A percentile compares a stretch with the other conserved stretches of the same genome.
These are phyloP conservation scores for Drosophila borborema DNA, from an alignment of 2,888 invertebrate species.

Conservation along the genomic window DNA sequence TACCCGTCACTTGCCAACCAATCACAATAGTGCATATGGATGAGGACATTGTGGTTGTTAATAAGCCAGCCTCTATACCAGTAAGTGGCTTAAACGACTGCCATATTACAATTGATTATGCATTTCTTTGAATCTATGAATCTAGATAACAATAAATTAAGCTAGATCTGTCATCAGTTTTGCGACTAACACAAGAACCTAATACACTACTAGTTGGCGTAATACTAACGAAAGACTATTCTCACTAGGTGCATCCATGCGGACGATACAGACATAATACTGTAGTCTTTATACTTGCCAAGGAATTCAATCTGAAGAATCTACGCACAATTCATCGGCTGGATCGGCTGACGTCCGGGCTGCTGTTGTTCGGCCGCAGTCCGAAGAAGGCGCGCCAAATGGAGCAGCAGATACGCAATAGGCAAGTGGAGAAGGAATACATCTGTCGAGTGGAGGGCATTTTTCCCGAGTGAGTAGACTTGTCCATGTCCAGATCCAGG, in stretches of 20 bases:
- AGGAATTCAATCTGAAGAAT: constrained; percentile 97
- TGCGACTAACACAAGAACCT: constrained; percentile 7
- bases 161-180: constrained; percentile 1
- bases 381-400: constrained; percentile 97
- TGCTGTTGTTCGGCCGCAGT: constrained; percentile 96
- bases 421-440: constrained; percentile 97
- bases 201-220: not conserved
- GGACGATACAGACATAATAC: constrained; percentile 99
- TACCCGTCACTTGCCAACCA: constrained; percentile 98
- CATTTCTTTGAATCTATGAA: constrained; percentile 14
- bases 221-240: not conserved
- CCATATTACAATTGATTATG: constrained; percentile 85
- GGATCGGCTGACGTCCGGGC: constrained; percentile 97
- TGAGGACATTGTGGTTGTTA: constrained; percentile 99
- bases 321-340: constrained; percentile 97
- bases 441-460: constrained; percentile 97
- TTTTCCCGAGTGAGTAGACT: constrained; percentile 93
- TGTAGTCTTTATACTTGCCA: constrained; percentile 97
- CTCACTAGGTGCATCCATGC: constrained; percentile 95
- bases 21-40: constrained; percentile 99
- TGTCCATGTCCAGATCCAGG: no score
- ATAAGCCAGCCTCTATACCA: constrained; percentile 99
- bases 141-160: constrained; percentile 11
- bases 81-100: constrained; percentile 96
- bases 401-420: constrained; percentile 96